Percentiles rank a stretch among this genome's conserved stretches.
These are phyloP conservation scores for Dicentrarchus labrax DNA, from an alignment of 2,113 vertebrate genomes.

Conservation along the genomic window DNA sequence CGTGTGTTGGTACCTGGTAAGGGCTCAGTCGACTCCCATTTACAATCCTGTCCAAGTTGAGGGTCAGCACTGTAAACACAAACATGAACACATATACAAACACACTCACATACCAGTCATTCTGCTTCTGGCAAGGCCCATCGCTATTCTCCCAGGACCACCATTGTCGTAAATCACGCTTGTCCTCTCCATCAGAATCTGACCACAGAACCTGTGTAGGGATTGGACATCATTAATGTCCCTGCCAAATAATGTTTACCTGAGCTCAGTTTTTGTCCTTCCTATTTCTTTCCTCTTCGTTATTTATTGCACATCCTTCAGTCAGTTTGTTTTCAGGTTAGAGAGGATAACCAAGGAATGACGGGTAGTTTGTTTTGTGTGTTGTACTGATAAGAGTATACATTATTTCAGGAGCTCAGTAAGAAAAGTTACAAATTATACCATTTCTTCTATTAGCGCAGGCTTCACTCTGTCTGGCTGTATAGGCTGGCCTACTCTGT, in stretches of 20 bases:
- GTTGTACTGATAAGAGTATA: slow-evolving; percentile 42
- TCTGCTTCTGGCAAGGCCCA: slow-evolving; percentile 68
- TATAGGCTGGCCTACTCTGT: not conserved
- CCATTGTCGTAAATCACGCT: slow-evolving; percentile 80
- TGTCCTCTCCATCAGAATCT: slow-evolving; percentile 71
- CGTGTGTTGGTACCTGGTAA: slow-evolving; percentile 39
- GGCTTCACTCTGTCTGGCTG: not conserved
- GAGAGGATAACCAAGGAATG: slow-evolving; percentile 41
- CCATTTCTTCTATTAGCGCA: slow-evolving; percentile 19
- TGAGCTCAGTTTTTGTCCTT: slow-evolving; percentile 71
- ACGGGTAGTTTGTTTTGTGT: slow-evolving; percentile 50
- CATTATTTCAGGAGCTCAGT: slow-evolving; percentile 29
- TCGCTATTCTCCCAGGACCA: slow-evolving; percentile 66
- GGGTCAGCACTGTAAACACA: slow-evolving; percentile 61
- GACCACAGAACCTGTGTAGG: slow-evolving; percentile 70
- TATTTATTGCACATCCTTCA: slow-evolving; percentile 65
- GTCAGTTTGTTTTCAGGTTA: slow-evolving; percentile 57
- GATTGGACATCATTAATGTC: slow-evolving; percentile 75
- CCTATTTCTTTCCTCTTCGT: slow-evolving; percentile 46
- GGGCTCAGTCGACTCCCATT: slow-evolving; percentile 53
- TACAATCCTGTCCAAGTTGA: slow-evolving; percentile 55
- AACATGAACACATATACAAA: slow-evolving; percentile 60
- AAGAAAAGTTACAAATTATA: slow-evolving; percentile 11
- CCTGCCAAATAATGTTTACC: slow-evolving; percentile 77
- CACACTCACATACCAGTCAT: slow-evolving; percentile 55